phyloP scores from a whole-genome alignment of 2,113 vertebrate genomes.

The Octodon degus region DNA sequence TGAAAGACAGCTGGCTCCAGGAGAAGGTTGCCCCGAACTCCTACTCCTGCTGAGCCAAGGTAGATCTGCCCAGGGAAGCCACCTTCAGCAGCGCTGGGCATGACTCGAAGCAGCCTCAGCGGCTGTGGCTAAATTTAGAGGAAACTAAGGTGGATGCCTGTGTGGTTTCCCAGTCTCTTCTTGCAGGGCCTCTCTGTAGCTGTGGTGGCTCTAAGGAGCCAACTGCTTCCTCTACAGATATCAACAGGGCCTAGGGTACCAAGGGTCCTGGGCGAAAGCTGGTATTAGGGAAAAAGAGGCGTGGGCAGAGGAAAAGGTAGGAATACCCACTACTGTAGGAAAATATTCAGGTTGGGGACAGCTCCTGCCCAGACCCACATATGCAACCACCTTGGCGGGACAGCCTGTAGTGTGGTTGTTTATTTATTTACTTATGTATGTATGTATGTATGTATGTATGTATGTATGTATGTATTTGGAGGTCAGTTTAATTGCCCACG shows the following conservation, averaged over 20 bases:
- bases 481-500: neutral
- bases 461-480: neutral
- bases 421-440: no score
- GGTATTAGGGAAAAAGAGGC: neutral
- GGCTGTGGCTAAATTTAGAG: neutral
- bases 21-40: neutral
- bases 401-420: neutral
- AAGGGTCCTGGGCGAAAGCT: neutral
- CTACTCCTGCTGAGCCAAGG: neutral
- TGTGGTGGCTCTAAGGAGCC: neutral
- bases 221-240: neutral
- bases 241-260: neutral
- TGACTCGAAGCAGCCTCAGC: slow-evolving; percentile 36
- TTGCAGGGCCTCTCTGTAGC: slow-evolving; percentile 11
- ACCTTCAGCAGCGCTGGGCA: neutral
- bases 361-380: neutral
- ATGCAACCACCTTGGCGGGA: neutral
- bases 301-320: neutral
- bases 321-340: neutral
- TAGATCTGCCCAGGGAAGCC: neutral
- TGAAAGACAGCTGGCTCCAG: neutral
- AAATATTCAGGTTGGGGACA: neutral
- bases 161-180: slow-evolving; percentile 69
- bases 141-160: slow-evolving; percentile 11
- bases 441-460: no score